Evolutionary conservation across 2,888 invertebrate species (phyloP), one percentile per base, ranked within the genome.

Genomic region (Andrena fulva): DNA sequence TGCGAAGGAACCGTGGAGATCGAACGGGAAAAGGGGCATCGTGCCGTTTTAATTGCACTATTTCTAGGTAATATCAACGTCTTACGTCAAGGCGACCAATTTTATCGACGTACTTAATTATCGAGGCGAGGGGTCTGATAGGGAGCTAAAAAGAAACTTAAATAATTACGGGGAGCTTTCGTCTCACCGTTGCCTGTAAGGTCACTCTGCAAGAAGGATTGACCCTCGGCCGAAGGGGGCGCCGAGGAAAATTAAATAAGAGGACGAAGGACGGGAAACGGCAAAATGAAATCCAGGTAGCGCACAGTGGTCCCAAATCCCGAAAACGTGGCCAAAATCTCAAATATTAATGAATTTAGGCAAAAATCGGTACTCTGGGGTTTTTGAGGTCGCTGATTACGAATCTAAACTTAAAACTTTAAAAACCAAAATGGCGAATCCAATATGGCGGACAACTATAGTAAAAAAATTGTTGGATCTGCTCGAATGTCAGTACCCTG

Each of bases 101-200:
- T 80, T 66, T 80, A 82, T 80, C 80, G 80, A 82, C 80, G 60
- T 80, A 71, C 66, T 80, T 74, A 80, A 81, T 80, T 70, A 76
- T 68, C 52, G 67, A 64, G 67, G 59, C 70, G 66, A 62, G 52
- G 29, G 52, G 74, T 66, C 59, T 66, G 80, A 79, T 75, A 56
- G 80, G 33, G 31, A 68, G 74, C 66, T 70, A 69, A 80, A 81
- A 74, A 59, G 80, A 82, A 74, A 62, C 66, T 75, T 74, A 74
- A 74, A 80, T 80, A 70, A 80, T 82, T 74, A 71, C 82, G 29
- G 42, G 64, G 42, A 20, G 79, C 68, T 81, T 69, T 74, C 77
- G 67, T 62, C 64, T 54, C 62, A n/a, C 52, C 33, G 16, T 33
- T 31, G 31, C 33, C 68, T 42, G 42, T 62, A 66, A 71, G 33